A percentile compares a stretch with the other conserved stretches of the same genome.
Conservation (phyloP, 2,888 invertebrate genomes). For the Quadroppia sp. region DNA sequence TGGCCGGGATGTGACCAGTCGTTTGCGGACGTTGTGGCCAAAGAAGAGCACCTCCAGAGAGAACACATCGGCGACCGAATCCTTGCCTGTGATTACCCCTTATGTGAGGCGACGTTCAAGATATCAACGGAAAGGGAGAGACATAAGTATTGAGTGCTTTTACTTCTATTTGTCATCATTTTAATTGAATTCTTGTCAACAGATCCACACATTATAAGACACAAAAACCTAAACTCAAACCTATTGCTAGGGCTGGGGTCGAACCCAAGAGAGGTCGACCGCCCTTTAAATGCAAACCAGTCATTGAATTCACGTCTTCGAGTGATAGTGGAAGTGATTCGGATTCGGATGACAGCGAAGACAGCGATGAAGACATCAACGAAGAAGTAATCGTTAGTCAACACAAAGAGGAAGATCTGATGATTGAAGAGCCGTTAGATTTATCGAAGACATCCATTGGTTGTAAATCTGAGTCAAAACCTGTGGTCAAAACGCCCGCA, state of each 20-base stretch:
- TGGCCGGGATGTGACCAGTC: constrained; percentile 81
- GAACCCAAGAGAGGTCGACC: neutral
- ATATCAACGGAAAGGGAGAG: neutral
- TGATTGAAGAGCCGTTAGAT: neutral
- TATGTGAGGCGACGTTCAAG: neutral
- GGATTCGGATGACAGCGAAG: neutral
- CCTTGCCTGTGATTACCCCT: constrained; percentile 14
- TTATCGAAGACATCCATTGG: neutral
- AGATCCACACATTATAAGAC: neutral
- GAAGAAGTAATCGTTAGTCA: neutral
- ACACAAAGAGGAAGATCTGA: neutral
- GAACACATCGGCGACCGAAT: constrained; percentile 12
- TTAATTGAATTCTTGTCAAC: neutral
- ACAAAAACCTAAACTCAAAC: neutral
- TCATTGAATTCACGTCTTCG: neutral
- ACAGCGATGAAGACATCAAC: neutral
- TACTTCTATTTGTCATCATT: neutral
- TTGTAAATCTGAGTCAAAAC: neutral
- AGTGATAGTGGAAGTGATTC: neutral
- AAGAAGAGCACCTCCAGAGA: constrained; percentile 1
- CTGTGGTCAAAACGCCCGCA: neutral
- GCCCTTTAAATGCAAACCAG: neutral
- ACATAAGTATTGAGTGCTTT: neutral
- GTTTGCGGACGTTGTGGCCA: constrained; percentile 62
- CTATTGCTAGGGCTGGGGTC: neutral